Conservation (phyloP, 2,888 invertebrate genomes). For the Petrophora chlorosata region DNA sequence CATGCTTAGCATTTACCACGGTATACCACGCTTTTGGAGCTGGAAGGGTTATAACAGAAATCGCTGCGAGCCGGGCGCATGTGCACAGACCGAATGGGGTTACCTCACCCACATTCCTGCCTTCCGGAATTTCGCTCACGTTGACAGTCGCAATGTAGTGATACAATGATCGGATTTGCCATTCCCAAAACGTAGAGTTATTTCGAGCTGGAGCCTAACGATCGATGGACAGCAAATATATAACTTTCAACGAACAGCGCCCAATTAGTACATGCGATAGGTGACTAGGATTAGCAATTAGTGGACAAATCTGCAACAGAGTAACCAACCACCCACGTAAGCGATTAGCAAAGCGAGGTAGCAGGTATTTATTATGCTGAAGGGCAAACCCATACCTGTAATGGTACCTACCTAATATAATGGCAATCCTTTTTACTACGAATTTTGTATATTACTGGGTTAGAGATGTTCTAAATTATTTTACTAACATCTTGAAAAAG, state of each 20-base stretch:
- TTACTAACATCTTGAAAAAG: too few relatives aligned
- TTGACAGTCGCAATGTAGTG: conserved; percentile 64
- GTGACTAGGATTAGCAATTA: conserved; percentile 16
- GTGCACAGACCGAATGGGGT: conserved; percentile 74
- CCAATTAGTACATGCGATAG: conserved; percentile 6
- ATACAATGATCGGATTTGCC: conserved; percentile 59
- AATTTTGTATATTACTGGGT: too few relatives aligned
- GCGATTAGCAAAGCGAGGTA: too few relatives aligned
- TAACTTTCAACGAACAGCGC: conserved; percentile 12
- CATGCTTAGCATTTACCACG: conserved; percentile 49
- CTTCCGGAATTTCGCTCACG: conserved; percentile 78
- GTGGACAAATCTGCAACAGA: conserved; percentile 2
- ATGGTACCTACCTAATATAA: too few relatives aligned
- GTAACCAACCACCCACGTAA: not conserved
- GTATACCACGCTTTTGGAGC: conserved; percentile 55
- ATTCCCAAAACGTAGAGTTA: conserved; percentile 40
- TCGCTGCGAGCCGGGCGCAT: conserved; percentile 68
- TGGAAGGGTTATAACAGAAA: conserved; percentile 68
- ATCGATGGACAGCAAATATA: conserved; percentile 39
- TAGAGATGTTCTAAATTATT: too few relatives aligned
- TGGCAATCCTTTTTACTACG: too few relatives aligned
- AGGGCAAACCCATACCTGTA: too few relatives aligned
- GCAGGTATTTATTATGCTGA: too few relatives aligned
- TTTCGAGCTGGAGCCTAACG: conserved; percentile 33
- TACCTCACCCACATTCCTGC: conserved; percentile 79